Base-by-base conservation (phyloP, 2,888 invertebrate species). In the Drosophila kuntzei region DNA sequence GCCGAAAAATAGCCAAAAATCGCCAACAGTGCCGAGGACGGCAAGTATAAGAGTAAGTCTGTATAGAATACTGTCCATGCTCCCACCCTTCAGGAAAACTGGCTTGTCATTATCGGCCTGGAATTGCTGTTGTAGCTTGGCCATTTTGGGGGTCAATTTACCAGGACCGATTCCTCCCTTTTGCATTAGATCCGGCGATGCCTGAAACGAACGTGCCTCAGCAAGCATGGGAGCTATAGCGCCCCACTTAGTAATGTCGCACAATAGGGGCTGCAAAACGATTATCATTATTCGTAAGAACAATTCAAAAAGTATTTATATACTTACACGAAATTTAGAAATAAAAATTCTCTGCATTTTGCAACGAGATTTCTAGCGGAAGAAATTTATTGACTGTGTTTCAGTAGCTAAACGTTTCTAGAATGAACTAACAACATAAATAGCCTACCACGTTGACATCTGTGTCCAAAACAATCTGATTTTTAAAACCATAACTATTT, bases 11-110 rank as follows among this genome's bases (percentile, higher is more conserved):
- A 85, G 43, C 9, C 59, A 54, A 0, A 80, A 12, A 49, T 79
- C 68, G 2, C 73, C 70, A 3, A 78, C 0, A 7, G 92, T 7
- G 7, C 93, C 93, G 34, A 92, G 70, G 8, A 90, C 27, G 34
- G 90, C 84, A 0, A 93, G 72, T 0, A 87, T 82, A 27, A 91
- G 73, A 1, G 93, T 93, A 1, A 90, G 11, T 14, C 91, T 89
- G 78, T 91, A 93, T 2, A 94, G 76, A 0, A 93, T 50, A 67
- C 91, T 93, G 77, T 94, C 94, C 22, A 83, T 59, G 1, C 82
- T 16, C 5, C 94, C 94, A 2, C 92, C 93, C 80, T 94, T 94
- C 12, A 94, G 83, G 77, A 93, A 93, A 1, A 94, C 91, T 2
- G 94, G 94, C 20, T 92, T 88, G 5, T 92, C 93, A 85, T 94